Conservation (phyloP, 2,888 invertebrate genomes). For the Octodonta nipae region DNA sequence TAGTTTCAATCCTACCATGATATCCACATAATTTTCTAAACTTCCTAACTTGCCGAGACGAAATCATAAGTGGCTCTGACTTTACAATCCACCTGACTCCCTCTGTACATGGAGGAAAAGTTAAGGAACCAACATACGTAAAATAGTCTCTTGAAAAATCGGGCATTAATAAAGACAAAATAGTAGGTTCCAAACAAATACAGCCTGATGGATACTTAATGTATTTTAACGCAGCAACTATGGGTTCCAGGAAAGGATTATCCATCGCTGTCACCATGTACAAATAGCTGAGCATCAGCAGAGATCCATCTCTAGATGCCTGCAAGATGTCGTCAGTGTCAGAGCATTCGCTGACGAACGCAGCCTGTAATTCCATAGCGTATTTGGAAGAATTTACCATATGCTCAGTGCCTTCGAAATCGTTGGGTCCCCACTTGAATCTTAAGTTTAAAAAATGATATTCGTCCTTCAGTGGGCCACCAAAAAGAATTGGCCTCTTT, state of each 20-base stretch:
- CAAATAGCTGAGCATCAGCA: slow-evolving; percentile 38
- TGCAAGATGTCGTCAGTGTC: slow-evolving; percentile 18
- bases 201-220: slow-evolving; percentile 34
- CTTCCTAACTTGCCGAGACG: slow-evolving; percentile 37
- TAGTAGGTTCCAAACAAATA: slow-evolving; percentile 39
- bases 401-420: slow-evolving; percentile 44
- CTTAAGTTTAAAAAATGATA: slow-evolving; percentile 41
- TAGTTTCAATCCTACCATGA: slow-evolving; percentile 20
- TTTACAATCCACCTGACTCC: slow-evolving; percentile 48
- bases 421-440: slow-evolving; percentile 46
- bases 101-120: slow-evolving; percentile 46
- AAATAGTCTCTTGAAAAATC: slow-evolving; percentile 42
- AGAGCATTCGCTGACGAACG: slow-evolving; percentile 26
- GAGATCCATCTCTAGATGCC: slow-evolving; percentile 27
- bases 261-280: slow-evolving; percentile 41
- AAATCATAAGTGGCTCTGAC: slow-evolving; percentile 42
- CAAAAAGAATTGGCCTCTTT: slow-evolving; percentile 20
- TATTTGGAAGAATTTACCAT: slow-evolving; percentile 40
- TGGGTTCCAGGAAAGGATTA: slow-evolving; percentile 43
- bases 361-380: slow-evolving; percentile 46
- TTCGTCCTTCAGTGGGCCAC: slow-evolving; percentile 38
- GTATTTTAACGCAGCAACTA: slow-evolving; percentile 38
- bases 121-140: slow-evolving; percentile 44
- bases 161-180: slow-evolving; percentile 42
- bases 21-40: slow-evolving; percentile 26